Base-by-base conservation (phyloP, 2,888 invertebrate genomes). In the Sesamia inferens region DNA sequence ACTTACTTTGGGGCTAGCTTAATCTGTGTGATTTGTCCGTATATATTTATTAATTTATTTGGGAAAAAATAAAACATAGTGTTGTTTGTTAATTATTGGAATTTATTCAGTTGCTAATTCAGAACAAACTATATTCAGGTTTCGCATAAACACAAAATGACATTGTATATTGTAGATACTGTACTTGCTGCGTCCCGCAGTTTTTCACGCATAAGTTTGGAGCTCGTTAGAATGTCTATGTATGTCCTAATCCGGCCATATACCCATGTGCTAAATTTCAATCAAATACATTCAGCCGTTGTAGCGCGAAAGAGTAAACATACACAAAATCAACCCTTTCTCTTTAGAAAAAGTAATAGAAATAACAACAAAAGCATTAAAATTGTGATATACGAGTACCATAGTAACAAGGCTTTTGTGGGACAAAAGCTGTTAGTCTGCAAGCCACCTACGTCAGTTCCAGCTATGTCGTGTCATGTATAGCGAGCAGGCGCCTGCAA, bases 391-490 rank as follows among this genome's bases (percentile, higher is more conserved):
- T 68, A 74, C 44, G 68, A 48, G 16, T 59, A 54, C 62, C 24
- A 42, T n/a, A 51, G 51, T 16, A 73, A 68, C 68, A 71, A 63
- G 71, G 66, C 47, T 78, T 71, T 69, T 76, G 62, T 71, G 14
- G 63, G 55, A 76, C 81, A 72, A 80, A 80, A 72, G 69, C 71
- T 72, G 68, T 69, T 74, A 77, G 64, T 55, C n/a, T 13, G 55
- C 68, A 78, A 78, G 78, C 66, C 71, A 68, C 72, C 81, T 72
- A 69, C 66, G 81, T 77, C 78, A 71, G 77, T 68, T 47, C 59
- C 66, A 74, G 55, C 59, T 71, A 71, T 57, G 68, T 67, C 78
- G 58, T 68, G 73, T 81, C 74, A 81, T 78, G 82, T 78, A 81
- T 74, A 73, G 68, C 47, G 71, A 16, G 31, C 22, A 61, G 78